Evolutionary conservation across 2,888 invertebrate species (phyloP).

Genomic region (Scaptomyza polygonia): DNA sequence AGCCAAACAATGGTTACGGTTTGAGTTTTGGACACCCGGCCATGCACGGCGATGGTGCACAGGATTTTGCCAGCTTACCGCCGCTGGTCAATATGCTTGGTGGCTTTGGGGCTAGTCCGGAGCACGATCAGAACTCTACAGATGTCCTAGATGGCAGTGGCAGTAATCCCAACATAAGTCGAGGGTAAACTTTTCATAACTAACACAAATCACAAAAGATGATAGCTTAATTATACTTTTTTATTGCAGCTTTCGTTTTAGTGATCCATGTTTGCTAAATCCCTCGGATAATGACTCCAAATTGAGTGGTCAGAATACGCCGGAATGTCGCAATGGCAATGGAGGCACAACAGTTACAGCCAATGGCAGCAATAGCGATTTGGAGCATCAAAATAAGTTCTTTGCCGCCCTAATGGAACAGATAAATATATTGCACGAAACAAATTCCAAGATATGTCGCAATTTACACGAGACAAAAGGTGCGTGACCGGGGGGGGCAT

Average conservation of each 20-base stretch:
- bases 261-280: conserved; percentile 84
- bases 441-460: conserved; percentile 90
- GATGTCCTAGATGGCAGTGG: conserved; percentile 83
- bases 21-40: conserved; percentile 59
- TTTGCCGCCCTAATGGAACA: conserved; percentile 88
- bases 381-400: conserved; percentile 83
- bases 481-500: conserved; percentile 69
- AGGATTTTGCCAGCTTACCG: conserved; percentile 89
- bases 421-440: conserved; percentile 89
- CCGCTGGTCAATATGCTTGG: conserved; percentile 87
- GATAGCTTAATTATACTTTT: not conserved
- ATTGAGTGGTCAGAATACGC: conserved; percentile 83
- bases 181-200: conserved; percentile 71
- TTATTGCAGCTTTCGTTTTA: conserved; percentile 81
- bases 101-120: conserved; percentile 67
- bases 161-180: conserved; percentile 82
- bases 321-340: conserved; percentile 76
- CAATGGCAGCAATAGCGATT: conserved; percentile 69
- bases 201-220: not conserved
- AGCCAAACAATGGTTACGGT: conserved; percentile 51
- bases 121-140: conserved; percentile 82
- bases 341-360: conserved; percentile 5
- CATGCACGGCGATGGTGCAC: conserved; percentile 78
- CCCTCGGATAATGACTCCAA: conserved; percentile 84
- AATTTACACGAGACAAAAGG: conserved; percentile 91